These are phyloP conservation scores for Pseudomyrmex concolor DNA, from an alignment of 1,140 invertebrate genomes.

Conservation along the genomic window DNA sequence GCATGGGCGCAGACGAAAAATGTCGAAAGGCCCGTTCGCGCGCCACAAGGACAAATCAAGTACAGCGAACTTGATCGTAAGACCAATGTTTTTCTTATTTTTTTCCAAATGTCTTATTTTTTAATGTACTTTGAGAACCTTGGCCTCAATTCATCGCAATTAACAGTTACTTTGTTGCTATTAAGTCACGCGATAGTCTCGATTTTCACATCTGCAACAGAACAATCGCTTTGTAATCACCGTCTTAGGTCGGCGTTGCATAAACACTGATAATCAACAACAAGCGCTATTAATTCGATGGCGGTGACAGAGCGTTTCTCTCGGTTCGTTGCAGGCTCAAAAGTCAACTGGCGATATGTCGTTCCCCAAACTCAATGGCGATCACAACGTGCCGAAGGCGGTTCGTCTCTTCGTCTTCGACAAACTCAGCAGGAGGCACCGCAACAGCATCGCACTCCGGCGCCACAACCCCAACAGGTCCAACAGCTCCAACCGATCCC, in stretches of 20 bases:
- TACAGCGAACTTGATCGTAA: constrained; percentile 80
- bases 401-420: constrained; percentile 6
- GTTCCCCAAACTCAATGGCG: constrained; percentile 70
- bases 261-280: constrained; percentile 11
- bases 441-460: not conserved
- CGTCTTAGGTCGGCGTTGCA: constrained; percentile 12
- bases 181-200: constrained; percentile 9
- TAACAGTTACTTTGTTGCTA: not conserved
- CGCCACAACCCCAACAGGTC: not conserved
- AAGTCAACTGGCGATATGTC: constrained; percentile 78
- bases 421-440: constrained; percentile 2
- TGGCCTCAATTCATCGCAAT: not conserved
- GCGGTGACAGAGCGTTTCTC: constrained; percentile 15
- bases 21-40: constrained; percentile 63
- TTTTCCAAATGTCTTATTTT: not conserved
- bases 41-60: constrained; percentile 77
- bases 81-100: not conserved
- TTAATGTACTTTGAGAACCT: constrained; percentile 3
- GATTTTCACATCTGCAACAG: constrained; percentile 29
- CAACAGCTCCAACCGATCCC: constrained; percentile 23
- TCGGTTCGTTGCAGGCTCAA: constrained; percentile 71
- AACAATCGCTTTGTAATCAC: constrained; percentile 27
- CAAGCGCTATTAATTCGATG: not conserved
- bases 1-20: constrained; percentile 70
- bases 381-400: constrained; percentile 66